These are phyloP conservation scores for Diabrotica balteata DNA, from an alignment of 2,888 invertebrate species.

Conservation along the genomic window DNA sequence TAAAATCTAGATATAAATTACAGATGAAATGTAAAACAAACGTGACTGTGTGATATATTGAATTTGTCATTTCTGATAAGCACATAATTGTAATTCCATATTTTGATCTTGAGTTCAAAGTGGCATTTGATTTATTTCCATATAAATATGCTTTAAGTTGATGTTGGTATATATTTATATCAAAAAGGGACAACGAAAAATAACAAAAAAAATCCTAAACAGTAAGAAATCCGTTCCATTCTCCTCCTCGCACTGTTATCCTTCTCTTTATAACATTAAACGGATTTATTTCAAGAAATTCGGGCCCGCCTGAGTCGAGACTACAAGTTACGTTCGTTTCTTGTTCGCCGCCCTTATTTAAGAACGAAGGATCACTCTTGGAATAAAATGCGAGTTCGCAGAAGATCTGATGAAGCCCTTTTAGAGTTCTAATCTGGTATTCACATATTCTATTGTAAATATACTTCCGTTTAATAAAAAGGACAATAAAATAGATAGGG, in stretches of 20 bases:
- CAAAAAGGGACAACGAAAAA: background rate
- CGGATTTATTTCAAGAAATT: slow-evolving; percentile 36
- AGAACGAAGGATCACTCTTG: slow-evolving; percentile 3
- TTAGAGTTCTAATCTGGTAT: slow-evolving; percentile 31
- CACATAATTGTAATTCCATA: no score
- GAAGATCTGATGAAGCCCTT: slow-evolving; percentile 30
- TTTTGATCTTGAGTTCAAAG: no score
- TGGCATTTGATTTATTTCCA: no score
- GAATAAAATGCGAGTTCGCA: slow-evolving; percentile 20
- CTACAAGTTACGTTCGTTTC: slow-evolving; percentile 18
- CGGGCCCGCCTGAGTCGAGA: slow-evolving; percentile 11
- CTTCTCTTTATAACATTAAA: slow-evolving; percentile 36
- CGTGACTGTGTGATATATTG: no score
- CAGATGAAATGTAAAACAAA: no score
- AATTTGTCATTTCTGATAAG: no score
- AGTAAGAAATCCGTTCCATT: slow-evolving; percentile 17
- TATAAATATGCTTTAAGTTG: no score
- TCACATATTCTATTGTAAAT: slow-evolving; percentile 36
- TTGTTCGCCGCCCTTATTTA: slow-evolving; percentile 21
- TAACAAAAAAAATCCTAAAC: slow-evolving; percentile 16
- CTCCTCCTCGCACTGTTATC: slow-evolving; percentile 22
- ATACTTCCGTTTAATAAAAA: slow-evolving; percentile 26
- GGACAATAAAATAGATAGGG: slow-evolving; percentile 29
- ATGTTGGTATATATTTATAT: no score
- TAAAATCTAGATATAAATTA: no score